phyloP scores from a whole-genome alignment of 2,797 vertebrate species.

The Geotria australis region DNA sequence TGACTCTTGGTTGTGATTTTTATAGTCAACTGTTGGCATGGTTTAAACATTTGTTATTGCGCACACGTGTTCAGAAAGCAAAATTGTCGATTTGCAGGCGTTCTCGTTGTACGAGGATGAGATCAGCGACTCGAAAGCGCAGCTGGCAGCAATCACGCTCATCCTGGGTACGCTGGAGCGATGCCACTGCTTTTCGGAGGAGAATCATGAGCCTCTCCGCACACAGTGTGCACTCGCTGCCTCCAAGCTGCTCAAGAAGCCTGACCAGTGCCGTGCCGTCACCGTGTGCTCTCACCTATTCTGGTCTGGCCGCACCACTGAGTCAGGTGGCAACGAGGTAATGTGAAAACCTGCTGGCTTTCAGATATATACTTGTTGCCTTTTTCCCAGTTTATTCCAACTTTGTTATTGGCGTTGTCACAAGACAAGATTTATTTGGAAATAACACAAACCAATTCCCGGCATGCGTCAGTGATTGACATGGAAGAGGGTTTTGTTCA shows the following conservation, averaged over 20 bases:
- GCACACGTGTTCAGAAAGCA: too few relatives aligned
- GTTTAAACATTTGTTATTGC: too few relatives aligned
- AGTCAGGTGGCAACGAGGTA: slow-evolving; percentile 80
- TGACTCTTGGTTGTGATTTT: too few relatives aligned
- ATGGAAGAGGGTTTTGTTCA: too few relatives aligned
- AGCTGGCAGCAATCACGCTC: slow-evolving; percentile 80
- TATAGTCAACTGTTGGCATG: too few relatives aligned
- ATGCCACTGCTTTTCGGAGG: slow-evolving; percentile 88
- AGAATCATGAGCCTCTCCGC: slow-evolving; percentile 80
- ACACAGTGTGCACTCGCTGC: slow-evolving; percentile 84
- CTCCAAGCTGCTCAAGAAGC: slow-evolving; percentile 87
- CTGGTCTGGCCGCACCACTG: slow-evolving; percentile 81
- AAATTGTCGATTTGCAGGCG: slow-evolving; percentile 17
- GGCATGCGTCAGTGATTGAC: too few relatives aligned
- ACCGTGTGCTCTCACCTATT: slow-evolving; percentile 91
- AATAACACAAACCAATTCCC: too few relatives aligned
- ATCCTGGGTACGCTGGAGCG: slow-evolving; percentile 92
- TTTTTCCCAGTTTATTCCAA: too few relatives aligned
- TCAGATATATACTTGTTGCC: too few relatives aligned
- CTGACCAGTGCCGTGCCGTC: slow-evolving; percentile 78
- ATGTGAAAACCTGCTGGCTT: not conserved
- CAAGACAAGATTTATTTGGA: too few relatives aligned
- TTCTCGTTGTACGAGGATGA: slow-evolving; percentile 95
- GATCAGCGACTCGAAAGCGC: slow-evolving; percentile 95
- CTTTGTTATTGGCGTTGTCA: too few relatives aligned